Percentiles rank a stretch among this genome's conserved stretches.
phyloP scores from a whole-genome alignment of 23 tunicate genomes.

The Phallusia fumigata region DNA sequence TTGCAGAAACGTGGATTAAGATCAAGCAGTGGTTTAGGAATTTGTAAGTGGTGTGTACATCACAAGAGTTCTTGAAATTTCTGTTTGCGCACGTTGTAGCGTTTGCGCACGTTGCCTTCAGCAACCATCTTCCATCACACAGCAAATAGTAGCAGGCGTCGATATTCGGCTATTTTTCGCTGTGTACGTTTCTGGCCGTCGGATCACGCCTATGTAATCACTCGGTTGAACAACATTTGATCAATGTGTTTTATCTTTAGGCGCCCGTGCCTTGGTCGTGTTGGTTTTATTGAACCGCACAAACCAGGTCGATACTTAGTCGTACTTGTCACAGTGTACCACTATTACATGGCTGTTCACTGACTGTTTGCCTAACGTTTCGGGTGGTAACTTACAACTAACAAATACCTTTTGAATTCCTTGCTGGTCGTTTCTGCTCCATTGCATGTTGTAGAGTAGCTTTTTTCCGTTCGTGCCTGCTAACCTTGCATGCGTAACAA shows the following conservation, averaged over 20 bases:
- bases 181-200: background rate
- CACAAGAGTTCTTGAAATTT: background rate
- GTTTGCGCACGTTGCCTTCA: background rate
- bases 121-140: background rate
- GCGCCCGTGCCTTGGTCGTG: background rate
- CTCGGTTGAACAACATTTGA: background rate
- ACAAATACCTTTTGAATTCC: too few species aligned
- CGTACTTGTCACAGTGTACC: too few species aligned
- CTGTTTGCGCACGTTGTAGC: background rate
- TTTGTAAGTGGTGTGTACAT: constrained; percentile 19
- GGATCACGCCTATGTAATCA: background rate
- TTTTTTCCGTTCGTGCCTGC: background rate
- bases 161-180: background rate
- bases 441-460: background rate
- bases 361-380: too few species aligned
- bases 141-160: background rate
- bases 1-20: constrained; percentile 43
- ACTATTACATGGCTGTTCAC: too few species aligned
- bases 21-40: constrained; percentile 50
- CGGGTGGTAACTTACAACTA: too few species aligned
- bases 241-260: background rate
- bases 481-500: background rate
- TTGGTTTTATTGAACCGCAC: background rate
- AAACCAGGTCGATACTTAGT: background rate
- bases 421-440: background rate